These are phyloP conservation scores for Dicyrtomina minuta DNA, from an alignment of 2,888 invertebrate species.

Conservation along the genomic window DNA sequence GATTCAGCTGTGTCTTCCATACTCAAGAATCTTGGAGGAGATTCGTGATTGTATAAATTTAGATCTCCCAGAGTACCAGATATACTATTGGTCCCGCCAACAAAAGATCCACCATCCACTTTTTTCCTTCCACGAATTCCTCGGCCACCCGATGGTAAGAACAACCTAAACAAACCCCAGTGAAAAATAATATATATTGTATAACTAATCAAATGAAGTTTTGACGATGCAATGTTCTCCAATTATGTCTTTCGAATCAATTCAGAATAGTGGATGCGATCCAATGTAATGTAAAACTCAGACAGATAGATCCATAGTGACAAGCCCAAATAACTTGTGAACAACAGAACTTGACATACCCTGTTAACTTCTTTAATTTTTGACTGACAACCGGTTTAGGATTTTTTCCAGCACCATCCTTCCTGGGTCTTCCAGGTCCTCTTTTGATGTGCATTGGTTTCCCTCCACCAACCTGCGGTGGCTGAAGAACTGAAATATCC, in stretches of 20 bases:
- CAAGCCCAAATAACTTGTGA: not conserved
- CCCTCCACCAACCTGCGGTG: conserved; percentile 56
- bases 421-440: conserved; percentile 77
- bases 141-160: conserved; percentile 37
- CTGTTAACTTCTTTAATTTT: conserved; percentile 37
- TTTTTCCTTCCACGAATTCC: conserved; percentile 51
- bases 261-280: too few relatives aligned
- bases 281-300: too few relatives aligned
- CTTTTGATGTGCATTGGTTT: conserved; percentile 67
- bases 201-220: too few relatives aligned
- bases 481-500: conserved; percentile 46
- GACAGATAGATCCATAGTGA: too few relatives aligned
- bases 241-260: too few relatives aligned
- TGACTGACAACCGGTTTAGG: conserved; percentile 34
- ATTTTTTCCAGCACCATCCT: conserved; percentile 63
- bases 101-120: conserved; percentile 43
- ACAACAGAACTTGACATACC: conserved; percentile 5
- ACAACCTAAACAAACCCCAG: conserved; percentile 6
- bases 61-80: conserved; percentile 47
- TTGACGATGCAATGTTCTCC: too few relatives aligned
- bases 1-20: conserved; percentile 59
- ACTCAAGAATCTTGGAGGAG: conserved; percentile 61
- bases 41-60: conserved; percentile 54
- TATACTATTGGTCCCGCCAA: conserved; percentile 50
- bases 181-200: too few relatives aligned